phyloP scores from a whole-genome alignment of 2,797 vertebrate genomes.

The Emys orbicularis region DNA sequence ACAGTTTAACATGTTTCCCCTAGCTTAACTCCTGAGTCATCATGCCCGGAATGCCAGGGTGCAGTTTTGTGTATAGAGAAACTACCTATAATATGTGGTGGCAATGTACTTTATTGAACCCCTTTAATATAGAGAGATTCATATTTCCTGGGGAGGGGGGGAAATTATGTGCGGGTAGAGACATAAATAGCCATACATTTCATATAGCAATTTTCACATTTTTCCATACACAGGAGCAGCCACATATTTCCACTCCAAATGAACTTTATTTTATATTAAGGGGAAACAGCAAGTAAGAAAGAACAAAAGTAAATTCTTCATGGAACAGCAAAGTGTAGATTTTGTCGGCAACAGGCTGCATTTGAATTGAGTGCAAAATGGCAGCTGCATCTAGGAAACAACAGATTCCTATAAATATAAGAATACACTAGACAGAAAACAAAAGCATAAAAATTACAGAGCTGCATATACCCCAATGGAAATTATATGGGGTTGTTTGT shows the following conservation, averaged over 20 bases:
- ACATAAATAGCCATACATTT: not conserved
- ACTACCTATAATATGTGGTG: not conserved
- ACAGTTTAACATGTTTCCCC: not conserved
- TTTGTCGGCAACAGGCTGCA: not conserved
- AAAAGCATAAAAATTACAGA: not conserved
- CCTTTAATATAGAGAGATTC: not conserved
- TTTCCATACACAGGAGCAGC: not conserved
- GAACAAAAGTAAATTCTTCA: not conserved
- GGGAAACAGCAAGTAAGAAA: not conserved
- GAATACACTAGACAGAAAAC: not conserved
- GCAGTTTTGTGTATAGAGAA: not conserved
- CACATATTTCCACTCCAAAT: not conserved
- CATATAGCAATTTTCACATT: not conserved
- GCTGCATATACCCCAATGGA: not conserved
- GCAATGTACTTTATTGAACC: not conserved
- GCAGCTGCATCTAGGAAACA: not conserved
- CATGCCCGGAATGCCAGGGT: not conserved
- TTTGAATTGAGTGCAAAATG: not conserved
- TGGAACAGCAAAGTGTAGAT: not conserved
- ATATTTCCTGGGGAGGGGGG: not conserved
- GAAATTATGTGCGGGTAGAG: not conserved
- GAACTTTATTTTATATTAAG: not conserved
- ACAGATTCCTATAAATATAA: not conserved
- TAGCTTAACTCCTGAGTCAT: fast-evolving
- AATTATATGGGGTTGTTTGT: not conserved